Percentiles rank a stretch among this genome's conserved stretches.
These are phyloP conservation scores for Pachycephus smyrnensis DNA, from an alignment of 2,888 invertebrate species.

Conservation along the genomic window DNA sequence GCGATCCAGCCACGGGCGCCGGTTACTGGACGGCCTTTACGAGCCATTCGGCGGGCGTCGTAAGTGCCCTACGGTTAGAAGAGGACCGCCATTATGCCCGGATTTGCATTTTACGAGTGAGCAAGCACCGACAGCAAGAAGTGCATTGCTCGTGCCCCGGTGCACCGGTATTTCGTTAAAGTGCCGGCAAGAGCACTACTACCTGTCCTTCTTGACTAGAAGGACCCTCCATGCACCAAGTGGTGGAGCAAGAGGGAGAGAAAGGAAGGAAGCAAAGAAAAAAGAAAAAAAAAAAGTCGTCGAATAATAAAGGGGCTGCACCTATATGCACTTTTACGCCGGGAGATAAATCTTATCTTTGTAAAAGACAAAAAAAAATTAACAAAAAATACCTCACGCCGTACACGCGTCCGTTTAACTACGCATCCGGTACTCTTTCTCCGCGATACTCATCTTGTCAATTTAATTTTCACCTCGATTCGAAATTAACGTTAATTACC, in stretches of 20 bases:
- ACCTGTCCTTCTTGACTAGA: background rate
- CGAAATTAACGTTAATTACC: background rate
- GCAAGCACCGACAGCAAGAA: background rate
- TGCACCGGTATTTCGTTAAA: background rate
- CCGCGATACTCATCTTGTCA: background rate
- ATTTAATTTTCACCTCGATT: background rate
- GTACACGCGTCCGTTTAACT: background rate
- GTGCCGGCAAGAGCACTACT: background rate
- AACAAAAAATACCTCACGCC: constrained; percentile 2
- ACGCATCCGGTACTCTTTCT: background rate
- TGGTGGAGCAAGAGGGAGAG: constrained; percentile 12
- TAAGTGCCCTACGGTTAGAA: constrained; percentile 32
- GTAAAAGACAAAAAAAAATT: background rate
- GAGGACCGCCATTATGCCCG: constrained; percentile 47
- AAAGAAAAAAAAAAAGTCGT: background rate
- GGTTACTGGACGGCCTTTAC: constrained; percentile 45
- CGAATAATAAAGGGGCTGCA: constrained; percentile 11
- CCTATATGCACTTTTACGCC: background rate
- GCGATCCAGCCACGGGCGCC: constrained; percentile 12
- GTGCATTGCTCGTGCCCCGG: background rate
- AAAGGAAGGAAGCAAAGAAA: background rate
- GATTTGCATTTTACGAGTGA: constrained; percentile 49
- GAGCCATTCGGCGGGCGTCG: constrained; percentile 49
- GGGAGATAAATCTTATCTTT: constrained; percentile 2
- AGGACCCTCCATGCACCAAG: background rate